Evolutionary conservation across 2,797 vertebrate species (phyloP).

Genomic region (Coreius guichenoti): DNA sequence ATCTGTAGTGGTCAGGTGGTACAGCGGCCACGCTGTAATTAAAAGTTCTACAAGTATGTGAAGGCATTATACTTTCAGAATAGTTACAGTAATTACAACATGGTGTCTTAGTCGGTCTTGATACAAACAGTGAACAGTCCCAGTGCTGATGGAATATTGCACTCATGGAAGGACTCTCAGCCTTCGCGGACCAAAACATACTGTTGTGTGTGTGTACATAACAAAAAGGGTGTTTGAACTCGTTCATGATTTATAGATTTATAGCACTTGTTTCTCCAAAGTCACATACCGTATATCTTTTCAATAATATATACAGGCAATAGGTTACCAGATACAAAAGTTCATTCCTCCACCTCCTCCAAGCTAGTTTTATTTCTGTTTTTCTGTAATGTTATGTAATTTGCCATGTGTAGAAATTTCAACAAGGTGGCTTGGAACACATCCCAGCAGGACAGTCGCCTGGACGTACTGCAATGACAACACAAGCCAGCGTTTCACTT

Average conservation of each 20-base stretch:
- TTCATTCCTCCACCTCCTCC: not conserved
- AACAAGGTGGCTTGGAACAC: conserved; percentile 8
- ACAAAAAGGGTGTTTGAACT: not conserved
- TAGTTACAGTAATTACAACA: not conserved
- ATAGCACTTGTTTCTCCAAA: conserved; percentile 2
- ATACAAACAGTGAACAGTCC: too few relatives aligned
- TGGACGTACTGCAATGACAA: conserved; percentile 6
- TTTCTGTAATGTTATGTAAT: conserved; percentile 11
- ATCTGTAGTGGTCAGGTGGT: not conserved
- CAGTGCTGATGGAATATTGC: too few relatives aligned
- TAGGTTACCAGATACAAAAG: conserved; percentile 8
- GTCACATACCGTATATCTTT: not conserved
- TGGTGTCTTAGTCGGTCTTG: not conserved
- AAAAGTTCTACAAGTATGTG: not conserved
- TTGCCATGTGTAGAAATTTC: not conserved
- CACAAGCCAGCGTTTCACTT: conserved; percentile 39
- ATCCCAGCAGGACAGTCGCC: conserved; percentile 36
- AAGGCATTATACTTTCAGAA: not conserved
- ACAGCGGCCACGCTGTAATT: not conserved
- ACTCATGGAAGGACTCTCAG: too few relatives aligned
- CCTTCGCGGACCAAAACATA: too few relatives aligned
- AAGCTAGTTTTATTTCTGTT: not conserved
- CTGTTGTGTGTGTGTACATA: not conserved
- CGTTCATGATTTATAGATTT: not conserved
- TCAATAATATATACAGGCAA: conserved; percentile 1